Evolutionary conservation across 2,797 vertebrate genomes (phyloP).

Genomic region (Triplophysa bombifrons): DNA sequence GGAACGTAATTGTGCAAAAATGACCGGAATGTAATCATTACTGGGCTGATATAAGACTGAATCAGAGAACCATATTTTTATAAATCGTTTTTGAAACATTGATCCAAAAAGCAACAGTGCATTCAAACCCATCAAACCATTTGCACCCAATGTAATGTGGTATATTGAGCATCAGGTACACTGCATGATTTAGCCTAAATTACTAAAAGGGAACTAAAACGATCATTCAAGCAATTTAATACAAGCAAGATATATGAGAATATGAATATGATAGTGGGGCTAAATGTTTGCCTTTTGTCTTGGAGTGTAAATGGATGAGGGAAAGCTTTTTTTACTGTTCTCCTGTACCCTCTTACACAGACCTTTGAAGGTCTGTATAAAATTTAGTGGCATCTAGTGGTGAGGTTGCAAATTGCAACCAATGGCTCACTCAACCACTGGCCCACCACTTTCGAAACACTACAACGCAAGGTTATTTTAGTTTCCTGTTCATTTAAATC

Average conservation of each 20-base stretch:
- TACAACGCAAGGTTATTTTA: no score
- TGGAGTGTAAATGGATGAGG: conserved; percentile 20
- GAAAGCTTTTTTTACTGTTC: no score
- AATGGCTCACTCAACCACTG: no score
- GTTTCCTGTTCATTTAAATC: no score
- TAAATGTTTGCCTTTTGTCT: not conserved
- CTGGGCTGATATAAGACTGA: not conserved
- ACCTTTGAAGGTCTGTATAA: no score
- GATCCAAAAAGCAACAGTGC: not conserved
- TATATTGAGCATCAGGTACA: not conserved
- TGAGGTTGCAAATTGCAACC: no score
- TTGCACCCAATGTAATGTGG: not conserved
- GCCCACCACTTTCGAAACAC: no score
- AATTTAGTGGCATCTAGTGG: no score
- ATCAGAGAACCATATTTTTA: not conserved
- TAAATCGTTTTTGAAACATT: not conserved
- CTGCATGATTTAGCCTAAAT: not conserved
- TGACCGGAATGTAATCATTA: not conserved
- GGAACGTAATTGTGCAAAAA: conserved; percentile 29
- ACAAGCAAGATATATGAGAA: not conserved
- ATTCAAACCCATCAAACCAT: not conserved
- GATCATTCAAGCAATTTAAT: not conserved
- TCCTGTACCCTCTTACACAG: no score
- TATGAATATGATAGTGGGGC: no score
- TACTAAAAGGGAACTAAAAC: not conserved